phyloP scores from a whole-genome alignment of 2,888 invertebrate genomes.

The Malacosoma neustria region DNA sequence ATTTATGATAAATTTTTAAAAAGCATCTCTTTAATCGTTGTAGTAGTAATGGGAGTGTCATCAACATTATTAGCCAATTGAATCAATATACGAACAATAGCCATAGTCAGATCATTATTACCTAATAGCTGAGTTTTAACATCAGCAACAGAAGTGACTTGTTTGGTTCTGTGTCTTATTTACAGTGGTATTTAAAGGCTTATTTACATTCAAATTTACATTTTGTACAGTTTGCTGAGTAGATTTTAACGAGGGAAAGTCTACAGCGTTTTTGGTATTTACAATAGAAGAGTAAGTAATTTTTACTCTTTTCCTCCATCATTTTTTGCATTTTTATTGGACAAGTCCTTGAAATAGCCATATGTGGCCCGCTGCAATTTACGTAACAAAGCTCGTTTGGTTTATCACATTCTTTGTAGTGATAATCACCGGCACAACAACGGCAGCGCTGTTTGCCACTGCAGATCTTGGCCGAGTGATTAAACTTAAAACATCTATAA shows the following conservation, averaged over 20 bases:
- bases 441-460: not conserved
- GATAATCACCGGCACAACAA: not conserved
- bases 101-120: not conserved
- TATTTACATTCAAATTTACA: not conserved
- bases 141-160: too few species aligned
- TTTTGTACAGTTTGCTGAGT: not conserved
- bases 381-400: not conserved
- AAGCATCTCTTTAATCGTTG: not conserved
- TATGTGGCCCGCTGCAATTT: not conserved
- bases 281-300: not conserved
- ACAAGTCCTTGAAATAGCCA: not conserved
- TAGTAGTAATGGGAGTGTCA: not conserved
- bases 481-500: not conserved
- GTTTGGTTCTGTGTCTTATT: too few species aligned
- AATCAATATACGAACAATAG: not conserved
- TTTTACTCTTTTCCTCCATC: not conserved
- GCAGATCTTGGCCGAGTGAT: not conserved
- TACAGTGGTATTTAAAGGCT: not conserved
- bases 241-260: not conserved
- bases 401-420: not conserved
- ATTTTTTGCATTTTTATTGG: not conserved
- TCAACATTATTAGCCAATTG: not conserved
- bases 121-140: not conserved
- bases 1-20: not conserved
- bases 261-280: not conserved